Evolutionary conservation across 2,888 invertebrate species (phyloP).

Genomic region (Orthosia gothica): DNA sequence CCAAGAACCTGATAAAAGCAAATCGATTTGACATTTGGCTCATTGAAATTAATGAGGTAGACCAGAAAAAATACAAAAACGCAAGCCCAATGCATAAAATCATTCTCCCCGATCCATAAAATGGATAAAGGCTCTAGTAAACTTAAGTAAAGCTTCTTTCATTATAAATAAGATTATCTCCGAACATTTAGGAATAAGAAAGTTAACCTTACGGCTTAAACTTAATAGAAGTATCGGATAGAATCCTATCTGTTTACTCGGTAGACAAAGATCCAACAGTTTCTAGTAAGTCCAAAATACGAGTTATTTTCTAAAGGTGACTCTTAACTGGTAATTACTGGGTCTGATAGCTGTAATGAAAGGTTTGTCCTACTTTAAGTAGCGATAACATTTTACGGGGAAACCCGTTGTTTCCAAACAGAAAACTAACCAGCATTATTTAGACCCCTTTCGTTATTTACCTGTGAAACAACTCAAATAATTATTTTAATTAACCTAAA

Average conservation of each 20-base stretch:
- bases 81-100: slow-evolving; percentile 3
- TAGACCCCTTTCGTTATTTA: slow-evolving; percentile 41
- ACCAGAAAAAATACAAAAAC: slow-evolving; percentile 20
- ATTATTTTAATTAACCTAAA: slow-evolving; percentile 45
- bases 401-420: slow-evolving; percentile 47
- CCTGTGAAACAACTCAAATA: slow-evolving; percentile 47
- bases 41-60: slow-evolving; percentile 2
- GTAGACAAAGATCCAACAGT: slow-evolving; percentile 40
- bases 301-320: slow-evolving; percentile 61
- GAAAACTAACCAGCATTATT: slow-evolving; percentile 51
- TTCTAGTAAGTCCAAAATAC: slow-evolving; percentile 51
- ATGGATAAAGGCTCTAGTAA: not conserved
- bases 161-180: slow-evolving; percentile 24
- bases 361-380: slow-evolving; percentile 63
- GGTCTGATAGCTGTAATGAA: slow-evolving; percentile 66
- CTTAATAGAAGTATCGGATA: slow-evolving; percentile 45
- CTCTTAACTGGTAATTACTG: slow-evolving; percentile 63
- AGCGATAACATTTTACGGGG: slow-evolving; percentile 62
- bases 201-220: slow-evolving; percentile 33
- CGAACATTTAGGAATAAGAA: slow-evolving; percentile 30
- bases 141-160: slow-evolving; percentile 20
- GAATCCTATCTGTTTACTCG: slow-evolving; percentile 42
- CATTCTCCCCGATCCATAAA: not conserved
- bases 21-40: slow-evolving; percentile 22
- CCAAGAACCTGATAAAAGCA: not conserved